Base-by-base conservation (phyloP, 2,113 vertebrate genomes). In the Syngnathus typhle region DNA sequence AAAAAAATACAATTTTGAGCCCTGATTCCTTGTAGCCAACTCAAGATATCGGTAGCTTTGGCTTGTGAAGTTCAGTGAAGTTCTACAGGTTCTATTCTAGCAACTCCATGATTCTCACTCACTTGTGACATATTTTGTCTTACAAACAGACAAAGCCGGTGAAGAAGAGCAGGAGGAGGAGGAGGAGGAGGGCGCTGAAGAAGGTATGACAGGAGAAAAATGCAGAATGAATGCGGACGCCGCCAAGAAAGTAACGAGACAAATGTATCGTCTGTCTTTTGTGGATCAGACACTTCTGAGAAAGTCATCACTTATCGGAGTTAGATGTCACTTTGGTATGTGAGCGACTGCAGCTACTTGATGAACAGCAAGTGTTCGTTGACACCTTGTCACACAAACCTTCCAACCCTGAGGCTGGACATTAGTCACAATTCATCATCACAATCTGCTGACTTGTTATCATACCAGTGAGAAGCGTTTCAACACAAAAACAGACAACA, bases 141-240 rank as follows among this genome's bases (percentile, higher is more conserved):
- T 10, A 3, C 43, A 49, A 5, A 7, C 63, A 36, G 85, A 79
- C 23, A 7, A 64, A 55, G 41, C 69, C 41, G 69, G 63, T 49
- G 82, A 60, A 41, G 84, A 83, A 18, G 77, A 74, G 9, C 58
- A 75, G 21, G 68, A 76, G 18, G 61, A 16, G 5, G 64, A 75
- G 52, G 37, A 75, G 52, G 37, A n/a, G 3, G 79, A 78, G 12
- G 59, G 56, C 62, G 80, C 80, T 80, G 68, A 84, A 44, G 6
- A 49, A 44, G 0, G 16, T 36, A 5, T 41, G 0, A 21, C 10
- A 47, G 13, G 10, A 0, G 2, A 52, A n/a, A 52, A 19, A 47
- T n/a, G 15, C 23, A 69, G 51, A 10, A 2, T 41, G 10, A 7
- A 8, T 0, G n/a, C n/a, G 8, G 21, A 61, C 18, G 1, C 8